These are phyloP conservation scores for Heliconius hermathena DNA, from an alignment of 1,140 invertebrate species.

Conservation along the genomic window DNA sequence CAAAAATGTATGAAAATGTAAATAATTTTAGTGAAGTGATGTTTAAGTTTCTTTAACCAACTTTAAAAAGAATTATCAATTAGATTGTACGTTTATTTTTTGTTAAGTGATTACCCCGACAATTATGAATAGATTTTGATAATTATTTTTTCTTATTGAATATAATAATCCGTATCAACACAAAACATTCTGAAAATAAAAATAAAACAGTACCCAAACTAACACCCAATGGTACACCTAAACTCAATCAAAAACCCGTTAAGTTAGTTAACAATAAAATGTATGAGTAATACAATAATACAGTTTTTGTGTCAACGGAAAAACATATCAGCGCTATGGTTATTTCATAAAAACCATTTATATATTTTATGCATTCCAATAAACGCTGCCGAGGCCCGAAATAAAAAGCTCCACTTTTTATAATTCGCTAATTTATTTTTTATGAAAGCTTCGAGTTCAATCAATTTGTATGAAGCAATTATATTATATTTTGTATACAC, in stretches of 20 bases:
- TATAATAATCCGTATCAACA: neutral
- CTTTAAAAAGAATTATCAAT: too few relatives aligned
- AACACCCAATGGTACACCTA: neutral
- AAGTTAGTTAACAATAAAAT: slow-evolving; percentile 4
- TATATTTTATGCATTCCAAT: slow-evolving; percentile 24
- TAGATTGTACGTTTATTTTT: too few relatives aligned
- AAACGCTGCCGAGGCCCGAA: slow-evolving; percentile 16
- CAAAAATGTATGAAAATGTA: too few relatives aligned
- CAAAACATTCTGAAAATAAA: neutral
- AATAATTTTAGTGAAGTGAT: too few relatives aligned
- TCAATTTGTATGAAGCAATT: slow-evolving; percentile 3
- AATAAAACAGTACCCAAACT: neutral
- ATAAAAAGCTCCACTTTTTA: slow-evolving; percentile 28
- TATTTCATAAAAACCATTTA: slow-evolving; percentile 15
- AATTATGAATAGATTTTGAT: too few relatives aligned
- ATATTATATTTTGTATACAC: neutral
- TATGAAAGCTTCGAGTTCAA: slow-evolving; percentile 15
- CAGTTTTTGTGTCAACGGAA: slow-evolving; percentile 15
- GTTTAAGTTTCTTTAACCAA: too few relatives aligned
- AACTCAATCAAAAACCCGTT: slow-evolving; percentile 3
- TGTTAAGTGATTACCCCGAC: too few relatives aligned
- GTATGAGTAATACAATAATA: slow-evolving; percentile 11
- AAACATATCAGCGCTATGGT: slow-evolving; percentile 2
- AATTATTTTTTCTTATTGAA: neutral
- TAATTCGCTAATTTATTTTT: slow-evolving; percentile 27